These are phyloP conservation scores for human (Homo sapiens) DNA, from an alignment of 2,113 vertebrate species.

Conservation along the genomic window DNA sequence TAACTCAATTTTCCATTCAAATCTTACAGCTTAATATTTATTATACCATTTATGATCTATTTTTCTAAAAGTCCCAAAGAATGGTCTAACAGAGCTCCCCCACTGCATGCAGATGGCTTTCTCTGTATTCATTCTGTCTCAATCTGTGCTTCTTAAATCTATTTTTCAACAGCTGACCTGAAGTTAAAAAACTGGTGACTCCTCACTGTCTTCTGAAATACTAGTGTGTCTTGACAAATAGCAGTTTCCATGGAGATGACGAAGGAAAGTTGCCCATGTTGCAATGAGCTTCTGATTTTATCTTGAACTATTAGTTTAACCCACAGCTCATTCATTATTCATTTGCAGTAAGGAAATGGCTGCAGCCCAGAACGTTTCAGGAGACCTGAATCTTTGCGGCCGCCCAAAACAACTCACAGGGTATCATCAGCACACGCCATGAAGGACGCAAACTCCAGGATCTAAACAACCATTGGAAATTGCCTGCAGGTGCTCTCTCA, in stretches of 20 bases:
- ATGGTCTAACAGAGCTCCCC: neutral
- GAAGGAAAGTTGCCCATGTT: slow-evolving; percentile 79
- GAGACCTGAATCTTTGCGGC: slow-evolving; percentile 47
- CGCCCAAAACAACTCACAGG: neutral
- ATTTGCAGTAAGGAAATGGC: slow-evolving; percentile 81
- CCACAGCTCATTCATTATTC: slow-evolving; percentile 85
- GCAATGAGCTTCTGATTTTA: slow-evolving; percentile 82
- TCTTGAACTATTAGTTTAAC: slow-evolving; percentile 83
- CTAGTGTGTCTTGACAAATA: slow-evolving; percentile 73
- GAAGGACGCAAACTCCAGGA: neutral
- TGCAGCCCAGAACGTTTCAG: slow-evolving; percentile 72
- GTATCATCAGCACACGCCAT: neutral
- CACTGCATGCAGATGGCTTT: neutral
- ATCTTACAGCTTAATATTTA: neutral
- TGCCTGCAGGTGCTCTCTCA: fast-evolving
- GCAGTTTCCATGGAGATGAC: slow-evolving; percentile 83
- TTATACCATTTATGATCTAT: neutral
- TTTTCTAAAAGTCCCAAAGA: neutral
- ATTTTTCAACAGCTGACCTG: slow-evolving; percentile 45
- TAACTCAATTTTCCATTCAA: neutral
- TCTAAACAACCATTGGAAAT: neutral
- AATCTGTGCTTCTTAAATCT: slow-evolving; percentile 35
- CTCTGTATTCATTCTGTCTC: neutral
- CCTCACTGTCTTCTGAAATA: slow-evolving; percentile 68
- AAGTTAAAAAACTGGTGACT: slow-evolving; percentile 68